These are phyloP conservation scores for Oceanodroma leucorhoa DNA, from an alignment of 2,797 vertebrate species.

Conservation along the genomic window DNA sequence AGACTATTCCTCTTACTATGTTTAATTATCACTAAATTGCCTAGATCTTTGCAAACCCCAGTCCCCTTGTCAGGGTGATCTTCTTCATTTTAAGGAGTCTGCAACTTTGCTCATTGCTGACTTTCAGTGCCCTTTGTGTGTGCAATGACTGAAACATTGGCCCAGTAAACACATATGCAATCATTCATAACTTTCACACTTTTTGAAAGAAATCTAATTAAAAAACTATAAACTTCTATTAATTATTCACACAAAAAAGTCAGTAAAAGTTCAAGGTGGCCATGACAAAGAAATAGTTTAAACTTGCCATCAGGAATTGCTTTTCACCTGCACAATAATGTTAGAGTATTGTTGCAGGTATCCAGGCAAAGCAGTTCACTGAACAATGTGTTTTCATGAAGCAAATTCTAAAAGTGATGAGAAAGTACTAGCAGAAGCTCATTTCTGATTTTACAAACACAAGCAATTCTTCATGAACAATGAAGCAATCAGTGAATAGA, in stretches of 20 bases:
- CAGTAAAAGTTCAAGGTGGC: background rate
- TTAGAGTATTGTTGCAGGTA: background rate
- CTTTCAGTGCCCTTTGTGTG: background rate
- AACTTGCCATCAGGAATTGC: background rate
- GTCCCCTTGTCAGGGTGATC: background rate
- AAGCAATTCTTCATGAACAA: constrained; percentile 11
- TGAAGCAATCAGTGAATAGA: background rate
- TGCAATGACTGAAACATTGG: background rate
- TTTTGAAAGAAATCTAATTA: background rate
- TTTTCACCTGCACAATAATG: background rate
- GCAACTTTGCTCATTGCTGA: background rate
- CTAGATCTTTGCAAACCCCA: background rate
- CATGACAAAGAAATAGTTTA: background rate
- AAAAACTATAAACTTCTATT: background rate
- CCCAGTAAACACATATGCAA: background rate
- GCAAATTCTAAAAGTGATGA: background rate
- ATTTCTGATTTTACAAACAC: constrained; percentile 29
- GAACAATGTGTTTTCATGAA: background rate
- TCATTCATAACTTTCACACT: background rate
- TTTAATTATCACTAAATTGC: background rate
- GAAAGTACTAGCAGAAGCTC: background rate
- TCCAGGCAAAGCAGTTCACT: background rate
- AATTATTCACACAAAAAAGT: background rate
- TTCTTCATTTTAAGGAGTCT: background rate
- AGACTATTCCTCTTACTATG: background rate